Percentiles rank a stretch among this genome's conserved stretches.
Evolutionary conservation across 2,113 vertebrate genomes (phyloP).

Genomic region (Balaeniceps rex): DNA sequence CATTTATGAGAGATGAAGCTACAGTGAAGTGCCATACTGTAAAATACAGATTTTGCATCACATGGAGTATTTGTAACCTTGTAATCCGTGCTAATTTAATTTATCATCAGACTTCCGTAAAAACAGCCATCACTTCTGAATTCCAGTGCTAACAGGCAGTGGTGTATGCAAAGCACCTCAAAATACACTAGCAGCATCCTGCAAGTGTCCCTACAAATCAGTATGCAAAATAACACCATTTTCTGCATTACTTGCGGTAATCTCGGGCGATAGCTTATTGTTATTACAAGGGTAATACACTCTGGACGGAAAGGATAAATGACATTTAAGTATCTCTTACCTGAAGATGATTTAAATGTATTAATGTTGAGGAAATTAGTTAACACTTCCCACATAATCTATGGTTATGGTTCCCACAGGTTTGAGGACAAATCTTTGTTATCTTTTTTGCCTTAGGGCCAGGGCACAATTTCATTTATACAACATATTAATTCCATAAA

Average conservation of each 20-base stretch:
- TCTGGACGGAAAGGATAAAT: neutral
- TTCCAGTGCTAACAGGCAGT: neutral
- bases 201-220: neutral
- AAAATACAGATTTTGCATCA: too few relatives aligned
- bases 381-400: neutral
- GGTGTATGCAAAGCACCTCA: neutral
- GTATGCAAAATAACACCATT: neutral
- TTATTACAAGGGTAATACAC: neutral
- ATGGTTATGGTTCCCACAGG: neutral
- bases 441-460: neutral
- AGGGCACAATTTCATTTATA: neutral
- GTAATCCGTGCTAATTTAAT: neutral
- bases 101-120: neutral
- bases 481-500: neutral
- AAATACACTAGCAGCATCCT: neutral
- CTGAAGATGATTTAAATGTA: neutral
- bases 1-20: too few relatives aligned
- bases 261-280: fast-evolving
- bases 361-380: neutral
- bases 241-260: neutral
- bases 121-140: neutral
- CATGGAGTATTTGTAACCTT: too few relatives aligned
- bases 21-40: too few relatives aligned
- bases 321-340: neutral
- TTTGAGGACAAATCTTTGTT: neutral